Percentiles rank a stretch among this genome's conserved stretches.
phyloP scores from a whole-genome alignment of 2,797 vertebrate genomes.

The Pagetopsis macropterus region DNA sequence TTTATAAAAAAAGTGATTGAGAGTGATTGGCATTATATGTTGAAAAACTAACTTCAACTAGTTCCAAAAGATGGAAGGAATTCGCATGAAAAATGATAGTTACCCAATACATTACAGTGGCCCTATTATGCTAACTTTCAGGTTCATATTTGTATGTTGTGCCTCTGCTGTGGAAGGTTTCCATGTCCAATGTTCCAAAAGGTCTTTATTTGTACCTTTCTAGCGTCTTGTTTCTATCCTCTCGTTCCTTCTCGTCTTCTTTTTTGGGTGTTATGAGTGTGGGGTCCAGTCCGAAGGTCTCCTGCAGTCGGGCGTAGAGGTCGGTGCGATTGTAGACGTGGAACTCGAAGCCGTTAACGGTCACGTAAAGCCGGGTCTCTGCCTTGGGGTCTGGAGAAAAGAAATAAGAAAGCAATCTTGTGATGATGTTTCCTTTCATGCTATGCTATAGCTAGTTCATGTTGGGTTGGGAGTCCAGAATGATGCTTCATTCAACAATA shows the following conservation, averaged over 20 bases:
- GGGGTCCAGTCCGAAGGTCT: conserved; percentile 96
- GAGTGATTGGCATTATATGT: no score
- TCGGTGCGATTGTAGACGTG: conserved; percentile 97
- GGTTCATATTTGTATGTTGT: no score
- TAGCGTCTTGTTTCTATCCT: conserved; percentile 84
- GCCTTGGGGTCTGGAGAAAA: conserved; percentile 91
- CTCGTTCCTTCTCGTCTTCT: conserved; percentile 88
- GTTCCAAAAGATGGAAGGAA: no score
- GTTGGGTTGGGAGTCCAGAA: not conserved
- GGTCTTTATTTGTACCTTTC: conserved; percentile 84
- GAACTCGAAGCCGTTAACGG: conserved; percentile 97
- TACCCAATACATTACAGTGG: no score
- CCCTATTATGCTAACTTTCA: no score
- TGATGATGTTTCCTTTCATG: not conserved
- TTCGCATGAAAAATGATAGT: no score
- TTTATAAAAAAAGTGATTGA: no score
- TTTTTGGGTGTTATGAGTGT: conserved; percentile 89
- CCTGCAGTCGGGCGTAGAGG: conserved; percentile 93
- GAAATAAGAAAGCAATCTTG: not conserved
- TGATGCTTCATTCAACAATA: not conserved
- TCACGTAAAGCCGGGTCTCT: conserved; percentile 96
- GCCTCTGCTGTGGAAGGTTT: no score
- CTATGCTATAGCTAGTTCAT: not conserved
- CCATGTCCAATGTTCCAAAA: no score
- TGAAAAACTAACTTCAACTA: no score